Conservation (phyloP, 2,797 vertebrate genomes). For the Cygnus olor region DNA sequence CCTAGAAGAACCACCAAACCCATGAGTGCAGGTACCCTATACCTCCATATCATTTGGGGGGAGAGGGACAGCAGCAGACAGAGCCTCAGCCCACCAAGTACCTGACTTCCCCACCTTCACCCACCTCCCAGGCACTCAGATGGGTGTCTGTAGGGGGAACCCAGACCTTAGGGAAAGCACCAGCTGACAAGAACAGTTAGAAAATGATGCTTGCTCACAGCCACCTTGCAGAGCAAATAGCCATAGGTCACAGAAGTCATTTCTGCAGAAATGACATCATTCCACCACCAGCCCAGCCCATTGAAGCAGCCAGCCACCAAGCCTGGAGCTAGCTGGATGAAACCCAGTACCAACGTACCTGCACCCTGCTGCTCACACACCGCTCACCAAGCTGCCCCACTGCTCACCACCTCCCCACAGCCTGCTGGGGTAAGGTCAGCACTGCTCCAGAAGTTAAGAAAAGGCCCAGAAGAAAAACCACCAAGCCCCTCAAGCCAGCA, state of each 20-base stretch:
- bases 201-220: neutral
- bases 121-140: too few species aligned
- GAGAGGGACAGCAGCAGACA: neutral
- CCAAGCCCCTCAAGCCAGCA: too few species aligned
- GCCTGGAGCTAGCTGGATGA: neutral
- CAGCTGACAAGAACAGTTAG: neutral
- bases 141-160: neutral
- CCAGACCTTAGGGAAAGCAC: neutral
- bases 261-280: neutral
- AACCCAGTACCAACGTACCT: neutral
- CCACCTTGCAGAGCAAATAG: neutral
- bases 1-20: neutral
- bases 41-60: neutral
- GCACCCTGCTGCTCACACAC: neutral
- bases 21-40: too few species aligned
- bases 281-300: neutral
- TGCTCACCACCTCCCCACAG: neutral
- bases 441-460: neutral
- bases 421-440: too few species aligned
- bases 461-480: neutral
- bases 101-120: too few species aligned
- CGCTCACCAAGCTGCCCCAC: neutral
- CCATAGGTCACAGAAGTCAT: neutral
- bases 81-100: neutral
- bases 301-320: neutral